phyloP scores from a whole-genome alignment of 2,113 vertebrate genomes.

The Rhadina sibilatrix region DNA sequence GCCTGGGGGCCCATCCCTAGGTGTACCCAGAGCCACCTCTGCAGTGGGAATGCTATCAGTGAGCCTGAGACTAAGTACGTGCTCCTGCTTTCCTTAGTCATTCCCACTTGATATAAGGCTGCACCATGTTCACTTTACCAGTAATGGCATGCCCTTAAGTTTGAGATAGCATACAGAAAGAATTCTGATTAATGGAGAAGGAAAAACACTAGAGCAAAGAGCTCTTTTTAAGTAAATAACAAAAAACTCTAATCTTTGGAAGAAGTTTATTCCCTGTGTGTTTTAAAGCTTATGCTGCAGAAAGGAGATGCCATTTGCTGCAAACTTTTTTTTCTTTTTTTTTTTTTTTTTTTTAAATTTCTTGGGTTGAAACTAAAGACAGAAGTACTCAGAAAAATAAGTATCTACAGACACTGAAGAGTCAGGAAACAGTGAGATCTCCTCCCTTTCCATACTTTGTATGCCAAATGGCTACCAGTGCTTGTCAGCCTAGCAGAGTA shows the following conservation, averaged over 20 bases:
- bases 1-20: not conserved
- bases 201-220: not conserved
- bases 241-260: not conserved
- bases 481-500: not conserved
- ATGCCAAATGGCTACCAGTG: not conserved
- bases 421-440: not conserved
- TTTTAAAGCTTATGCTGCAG: slow-evolving; percentile 17
- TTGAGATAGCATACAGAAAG: not conserved
- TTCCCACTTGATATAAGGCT: not conserved
- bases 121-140: not conserved
- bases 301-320: not conserved
- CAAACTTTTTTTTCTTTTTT: not conserved
- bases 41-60: not conserved
- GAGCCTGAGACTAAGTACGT: rapidly evolving
- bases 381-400: not conserved
- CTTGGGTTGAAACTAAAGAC: not conserved
- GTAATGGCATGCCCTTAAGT: not conserved
- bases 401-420: not conserved
- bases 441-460: not conserved
- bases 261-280: not conserved
- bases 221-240: not conserved
- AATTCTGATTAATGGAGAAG: not conserved
- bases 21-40: not conserved
- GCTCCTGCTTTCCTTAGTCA: not conserved
- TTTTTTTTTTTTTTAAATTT: slow-evolving; percentile 4